Conservation (phyloP, 2,888 invertebrate genomes). For the Habroteleia sp. region DNA sequence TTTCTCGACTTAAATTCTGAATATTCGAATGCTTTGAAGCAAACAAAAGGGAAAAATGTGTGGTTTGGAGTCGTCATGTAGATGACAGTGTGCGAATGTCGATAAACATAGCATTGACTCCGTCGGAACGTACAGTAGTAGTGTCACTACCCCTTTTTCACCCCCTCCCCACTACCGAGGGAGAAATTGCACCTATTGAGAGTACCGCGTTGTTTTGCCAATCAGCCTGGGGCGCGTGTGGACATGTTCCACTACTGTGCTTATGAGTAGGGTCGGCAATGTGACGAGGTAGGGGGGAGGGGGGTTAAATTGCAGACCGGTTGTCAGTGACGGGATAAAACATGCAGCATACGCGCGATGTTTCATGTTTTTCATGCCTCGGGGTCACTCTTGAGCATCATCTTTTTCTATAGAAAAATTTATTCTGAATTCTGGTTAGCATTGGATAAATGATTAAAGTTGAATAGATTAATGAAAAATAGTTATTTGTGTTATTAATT, state of each 20-base stretch:
- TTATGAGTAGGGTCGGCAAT: conserved; percentile 3
- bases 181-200: conserved; percentile 34
- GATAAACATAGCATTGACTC: conserved; percentile 28
- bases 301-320: conserved; percentile 26
- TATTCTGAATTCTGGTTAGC: no score
- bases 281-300: not conserved
- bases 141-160: conserved; percentile 4
- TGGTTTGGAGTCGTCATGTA: conserved; percentile 4
- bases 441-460: no score
- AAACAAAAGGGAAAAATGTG: conserved; percentile 10
- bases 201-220: conserved; percentile 33
- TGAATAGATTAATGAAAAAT: no score
- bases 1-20: no score
- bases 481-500: no score
- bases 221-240: conserved; percentile 46
- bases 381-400: not conserved
- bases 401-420: no score
- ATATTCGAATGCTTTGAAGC: not conserved
- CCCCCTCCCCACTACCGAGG: conserved; percentile 8
- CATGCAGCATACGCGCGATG: conserved; percentile 27
- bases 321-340: conserved; percentile 36
- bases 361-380: conserved; percentile 12
- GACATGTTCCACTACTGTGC: conserved; percentile 35
- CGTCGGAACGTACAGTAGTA: conserved; percentile 13
- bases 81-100: conserved; percentile 16